These are phyloP conservation scores for Telmatochromis bifrenatus DNA, from an alignment of 2,113 vertebrate genomes.

Conservation along the genomic window DNA sequence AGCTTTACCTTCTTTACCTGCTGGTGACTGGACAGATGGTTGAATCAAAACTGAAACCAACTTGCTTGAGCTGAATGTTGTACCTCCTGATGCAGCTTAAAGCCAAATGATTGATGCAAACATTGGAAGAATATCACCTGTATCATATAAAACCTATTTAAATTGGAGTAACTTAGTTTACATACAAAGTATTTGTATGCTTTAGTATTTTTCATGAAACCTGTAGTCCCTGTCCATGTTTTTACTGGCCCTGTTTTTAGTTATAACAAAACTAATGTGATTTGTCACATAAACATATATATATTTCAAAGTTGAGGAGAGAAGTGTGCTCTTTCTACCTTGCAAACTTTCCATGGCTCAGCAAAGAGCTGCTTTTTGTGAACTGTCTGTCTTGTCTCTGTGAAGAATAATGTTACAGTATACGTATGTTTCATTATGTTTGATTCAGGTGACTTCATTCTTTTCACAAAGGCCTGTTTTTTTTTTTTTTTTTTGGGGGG, in stretches of 20 bases:
- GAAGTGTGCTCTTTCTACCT: background rate
- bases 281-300: background rate
- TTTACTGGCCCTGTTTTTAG: background rate
- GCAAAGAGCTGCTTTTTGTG: background rate
- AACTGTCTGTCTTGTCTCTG: background rate
- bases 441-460: background rate
- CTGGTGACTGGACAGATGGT: slow-evolving; percentile 2
- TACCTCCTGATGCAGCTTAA: background rate
- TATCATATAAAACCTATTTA: background rate
- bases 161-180: background rate
- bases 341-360: background rate
- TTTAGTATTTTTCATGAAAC: background rate
- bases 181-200: background rate
- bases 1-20: background rate
- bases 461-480: background rate
- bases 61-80: background rate
- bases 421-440: background rate
- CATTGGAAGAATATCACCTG: background rate
- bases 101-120: background rate
- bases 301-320: background rate
- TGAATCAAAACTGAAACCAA: slow-evolving; percentile 1
- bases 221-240: background rate
- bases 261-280: background rate
- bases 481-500: accelerated
- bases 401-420: background rate